Evolutionary conservation across 2,113 vertebrate genomes (phyloP).

Genomic region (Calidris pugnax): DNA sequence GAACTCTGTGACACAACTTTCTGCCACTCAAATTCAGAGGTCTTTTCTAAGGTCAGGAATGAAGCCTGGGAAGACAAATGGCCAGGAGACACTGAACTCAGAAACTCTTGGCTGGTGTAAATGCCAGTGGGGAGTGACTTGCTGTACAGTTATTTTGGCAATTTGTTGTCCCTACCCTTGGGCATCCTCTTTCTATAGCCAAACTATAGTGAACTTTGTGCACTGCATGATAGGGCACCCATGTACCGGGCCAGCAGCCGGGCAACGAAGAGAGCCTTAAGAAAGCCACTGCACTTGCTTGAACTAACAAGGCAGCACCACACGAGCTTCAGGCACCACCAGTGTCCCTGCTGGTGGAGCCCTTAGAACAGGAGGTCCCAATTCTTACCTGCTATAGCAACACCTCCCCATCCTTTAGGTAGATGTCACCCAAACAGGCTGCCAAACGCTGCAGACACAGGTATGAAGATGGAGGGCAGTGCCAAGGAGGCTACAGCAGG

Average conservation of each 20-base stretch:
- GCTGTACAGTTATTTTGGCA: constrained; percentile 7
- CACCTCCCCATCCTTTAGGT: background rate
- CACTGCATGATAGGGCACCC: background rate
- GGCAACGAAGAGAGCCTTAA: background rate
- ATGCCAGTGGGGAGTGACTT: constrained; percentile 16
- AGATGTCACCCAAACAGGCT: background rate
- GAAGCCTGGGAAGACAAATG: background rate
- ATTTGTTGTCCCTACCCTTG: background rate
- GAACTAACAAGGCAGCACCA: background rate
- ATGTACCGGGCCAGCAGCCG: background rate
- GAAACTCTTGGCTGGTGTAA: constrained; percentile 21
- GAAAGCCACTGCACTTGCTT: background rate
- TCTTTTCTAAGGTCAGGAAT: constrained; percentile 1
- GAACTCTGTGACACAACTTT: background rate
- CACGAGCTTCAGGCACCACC: background rate
- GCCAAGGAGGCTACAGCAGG: background rate
- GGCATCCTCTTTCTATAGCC: background rate
- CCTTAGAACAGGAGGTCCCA: background rate
- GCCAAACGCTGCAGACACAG: background rate
- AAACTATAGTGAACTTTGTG: background rate
- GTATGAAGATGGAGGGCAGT: background rate
- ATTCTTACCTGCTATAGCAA: background rate
- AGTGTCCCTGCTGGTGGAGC: background rate
- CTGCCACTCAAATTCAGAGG: background rate
- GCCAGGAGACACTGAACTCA: background rate